Percentiles rank a stretch among this genome's conserved stretches.
phyloP scores from a whole-genome alignment of 2,888 invertebrate genomes.

The Xylocampa areola region DNA sequence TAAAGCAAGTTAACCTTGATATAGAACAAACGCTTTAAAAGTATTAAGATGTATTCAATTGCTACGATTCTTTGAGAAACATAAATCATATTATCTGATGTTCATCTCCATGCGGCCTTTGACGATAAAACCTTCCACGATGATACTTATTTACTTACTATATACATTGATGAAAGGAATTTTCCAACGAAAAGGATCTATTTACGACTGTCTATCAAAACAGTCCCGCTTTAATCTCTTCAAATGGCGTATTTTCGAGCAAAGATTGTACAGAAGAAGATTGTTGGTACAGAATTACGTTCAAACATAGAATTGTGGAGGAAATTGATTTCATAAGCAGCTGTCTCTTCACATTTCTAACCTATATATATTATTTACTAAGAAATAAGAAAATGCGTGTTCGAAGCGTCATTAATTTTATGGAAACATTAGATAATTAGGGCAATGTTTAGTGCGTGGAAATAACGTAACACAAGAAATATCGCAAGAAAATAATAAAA shows the following conservation, averaged over 20 bases:
- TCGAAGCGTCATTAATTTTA: conserved; percentile 31
- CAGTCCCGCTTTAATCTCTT: conserved; percentile 71
- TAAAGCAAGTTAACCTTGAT: conserved; percentile 27
- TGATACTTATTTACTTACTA: conserved; percentile 67
- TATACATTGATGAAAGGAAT: conserved; percentile 68
- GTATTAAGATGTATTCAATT: conserved; percentile 38
- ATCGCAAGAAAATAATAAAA: conserved; percentile 72
- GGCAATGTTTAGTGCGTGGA: conserved; percentile 18
- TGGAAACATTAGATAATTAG: conserved; percentile 41
- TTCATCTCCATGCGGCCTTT: conserved; percentile 64
- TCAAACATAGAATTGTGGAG: conserved; percentile 63
- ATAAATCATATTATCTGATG: conserved; percentile 66
- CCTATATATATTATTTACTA: conserved; percentile 45
- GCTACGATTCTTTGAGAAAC: conserved; percentile 54
- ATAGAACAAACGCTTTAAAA: conserved; percentile 42
- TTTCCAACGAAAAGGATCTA: conserved; percentile 69
- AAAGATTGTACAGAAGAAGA: no score
- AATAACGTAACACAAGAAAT: conserved; percentile 54
- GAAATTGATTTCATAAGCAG: conserved; percentile 71
- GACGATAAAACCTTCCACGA: conserved; percentile 64
- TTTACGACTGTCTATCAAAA: conserved; percentile 74
- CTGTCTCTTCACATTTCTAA: conserved; percentile 59
- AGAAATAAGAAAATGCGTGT: conserved; percentile 47
- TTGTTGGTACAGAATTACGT: conserved; percentile 56
- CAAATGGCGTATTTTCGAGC: conserved; percentile 66